Evolutionary conservation across 2,113 vertebrate species (phyloP), one percentile per base, ranked within the genome.

Genomic region (Aegypius monachus): DNA sequence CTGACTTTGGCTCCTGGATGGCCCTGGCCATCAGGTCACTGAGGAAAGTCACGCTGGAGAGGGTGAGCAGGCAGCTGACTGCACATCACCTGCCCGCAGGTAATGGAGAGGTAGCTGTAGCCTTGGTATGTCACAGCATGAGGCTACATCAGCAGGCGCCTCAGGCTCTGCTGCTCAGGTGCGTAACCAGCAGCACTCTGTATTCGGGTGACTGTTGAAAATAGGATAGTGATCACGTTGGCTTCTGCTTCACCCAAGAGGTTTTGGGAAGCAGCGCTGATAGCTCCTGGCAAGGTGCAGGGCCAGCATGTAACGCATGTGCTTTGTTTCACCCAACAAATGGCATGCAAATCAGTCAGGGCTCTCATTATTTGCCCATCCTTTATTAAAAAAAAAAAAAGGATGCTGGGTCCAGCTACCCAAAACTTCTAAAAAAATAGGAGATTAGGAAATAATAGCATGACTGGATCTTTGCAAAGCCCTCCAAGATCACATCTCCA

Each of bases 221-320:
- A 68, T 22, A 32, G 61, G 50, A 27, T 59, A 73, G 47, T 48
- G 67, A 20, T n/a, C 47, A 45, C 4, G 0, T 8, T 18, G 88
- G 72, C 61, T 83, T 59, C 73, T 86, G 79, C 62, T 94, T 67
- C 86, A 68, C 19, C 25, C 22, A 18, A 7, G 36, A 45, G 56
- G 78, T 34, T 88, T 80, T 43, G 47, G 53, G 43, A 81, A 65
- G 73, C 55, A 40, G 80, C 1, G 3, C 61, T n/a, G 32, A 31
- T 13, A 55, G 71, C 67, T 84, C 32, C 82, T 50, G 63, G 82
- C 75, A 59, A 66, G 42, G 40, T 18, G n/a, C 86, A 50, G 53
- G 26, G 38, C 38, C 2, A 0, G 59, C 9, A 5, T 26, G 48
- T 19, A 25, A 26, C 0, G 2, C 58, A 66, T 0, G 0, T 27